Evolutionary conservation across 2,113 vertebrate genomes (phyloP), one percentile per base, ranked within the genome.

Genomic region (Oophaga pumilio): DNA sequence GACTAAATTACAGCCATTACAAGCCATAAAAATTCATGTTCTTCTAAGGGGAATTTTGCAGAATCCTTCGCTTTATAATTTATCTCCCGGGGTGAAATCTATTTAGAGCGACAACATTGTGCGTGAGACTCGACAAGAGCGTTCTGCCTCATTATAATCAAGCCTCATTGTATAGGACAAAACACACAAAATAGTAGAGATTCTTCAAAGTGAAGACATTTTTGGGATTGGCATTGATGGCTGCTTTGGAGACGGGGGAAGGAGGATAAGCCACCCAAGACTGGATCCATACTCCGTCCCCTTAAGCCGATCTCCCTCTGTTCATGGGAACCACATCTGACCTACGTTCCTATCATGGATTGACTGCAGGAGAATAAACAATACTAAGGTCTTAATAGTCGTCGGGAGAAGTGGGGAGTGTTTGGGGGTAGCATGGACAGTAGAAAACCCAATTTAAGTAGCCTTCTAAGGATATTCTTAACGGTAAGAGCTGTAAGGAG

Each of bases 91-190:
- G 33, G 60, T 79, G 76, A 79, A 56, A 59, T 79, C 53, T 79
- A 59, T 79, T 79, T 57, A 20, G 49, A 57, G 53, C 24, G 60
- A 66, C 43, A 82, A 49, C 22, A 66, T 4, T 68, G 11, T 2
- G 33, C 62, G 50, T 43, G 80, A 82, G 24, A 9, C 33, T 49
- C 22, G 6, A 4, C 13, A 17, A 24, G 9, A 24, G 33, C 24
- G 20, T 17, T 49, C 20, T 66, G 43, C 22, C 43, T 52, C 50
- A 82, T 68, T 82, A 82, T 52, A 82, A 68, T 82, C 80, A 82
- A 33, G 60, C 0, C 22, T 50, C 14, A 82, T 82, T 82, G 80
- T 82, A 52, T 1, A 50, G 14, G 11, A 64, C 53, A 59, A 56
- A 22, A 79, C 77, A 33, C 15, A 5, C 0, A 50, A 50, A 14